phyloP scores from a whole-genome alignment of 2,888 invertebrate species.

The Imbricaverruca yamaguchii region DNA sequence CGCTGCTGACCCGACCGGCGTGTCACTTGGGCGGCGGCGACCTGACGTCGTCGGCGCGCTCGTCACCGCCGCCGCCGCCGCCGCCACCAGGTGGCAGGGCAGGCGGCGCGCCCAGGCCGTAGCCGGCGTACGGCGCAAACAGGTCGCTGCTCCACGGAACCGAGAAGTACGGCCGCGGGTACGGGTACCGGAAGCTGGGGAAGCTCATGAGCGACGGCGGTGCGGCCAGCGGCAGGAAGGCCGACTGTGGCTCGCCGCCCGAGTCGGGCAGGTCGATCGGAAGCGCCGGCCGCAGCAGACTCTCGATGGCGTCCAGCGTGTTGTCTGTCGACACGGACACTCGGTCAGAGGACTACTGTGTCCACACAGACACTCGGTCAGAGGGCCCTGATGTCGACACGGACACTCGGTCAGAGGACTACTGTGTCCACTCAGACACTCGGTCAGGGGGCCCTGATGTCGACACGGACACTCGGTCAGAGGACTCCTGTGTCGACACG shows the following conservation, averaged over 20 bases:
- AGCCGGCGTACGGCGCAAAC: not conserved
- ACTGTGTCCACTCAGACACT: too few relatives aligned
- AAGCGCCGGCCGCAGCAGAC: not conserved
- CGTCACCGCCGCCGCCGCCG: not conserved
- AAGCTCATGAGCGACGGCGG: not conserved
- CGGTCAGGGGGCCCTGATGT: too few relatives aligned
- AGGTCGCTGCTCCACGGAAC: slow-evolving; percentile 2
- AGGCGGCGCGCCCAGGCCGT: not conserved
- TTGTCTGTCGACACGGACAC: not conserved
- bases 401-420: too few relatives aligned
- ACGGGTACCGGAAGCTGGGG: slow-evolving; percentile 11
- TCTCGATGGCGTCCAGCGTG: slow-evolving; percentile 13
- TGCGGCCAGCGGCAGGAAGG: not conserved
- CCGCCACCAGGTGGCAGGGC: not conserved
- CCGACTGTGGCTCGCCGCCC: not conserved
- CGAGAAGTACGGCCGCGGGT: slow-evolving; percentile 4
- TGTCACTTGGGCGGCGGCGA: not conserved
- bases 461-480: too few relatives aligned
- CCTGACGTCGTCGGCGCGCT: not conserved
- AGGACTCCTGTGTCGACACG: too few relatives aligned
- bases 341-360: too few relatives aligned
- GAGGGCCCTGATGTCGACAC: too few relatives aligned
- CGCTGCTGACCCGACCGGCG: too few relatives aligned
- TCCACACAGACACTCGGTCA: too few relatives aligned
- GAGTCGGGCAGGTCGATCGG: not conserved